These are phyloP conservation scores for Drosophila vallismaia DNA, from an alignment of 2,888 invertebrate species.

Conservation along the genomic window DNA sequence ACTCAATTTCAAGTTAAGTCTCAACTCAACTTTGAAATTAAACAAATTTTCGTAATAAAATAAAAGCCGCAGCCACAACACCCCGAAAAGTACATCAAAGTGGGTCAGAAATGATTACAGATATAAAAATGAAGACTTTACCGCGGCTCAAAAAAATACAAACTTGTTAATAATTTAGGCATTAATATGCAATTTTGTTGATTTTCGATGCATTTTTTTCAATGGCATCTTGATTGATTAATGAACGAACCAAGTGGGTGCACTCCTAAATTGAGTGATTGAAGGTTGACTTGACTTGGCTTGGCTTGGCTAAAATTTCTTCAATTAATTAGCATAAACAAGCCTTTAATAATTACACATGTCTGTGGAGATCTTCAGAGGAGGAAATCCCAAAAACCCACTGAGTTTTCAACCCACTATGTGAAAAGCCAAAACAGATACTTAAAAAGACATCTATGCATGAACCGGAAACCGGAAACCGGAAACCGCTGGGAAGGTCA, in stretches of 20 bases:
- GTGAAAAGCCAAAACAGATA: conserved; percentile 5
- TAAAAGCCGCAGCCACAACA: conserved; percentile 55
- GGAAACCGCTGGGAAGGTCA: conserved; percentile 40
- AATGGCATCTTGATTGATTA: conserved; percentile 62
- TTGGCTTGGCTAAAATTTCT: not conserved
- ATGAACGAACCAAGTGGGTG: conserved; percentile 39
- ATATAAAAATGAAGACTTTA: conserved; percentile 20
- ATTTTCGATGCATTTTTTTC: conserved; percentile 52
- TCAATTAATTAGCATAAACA: conserved; percentile 9
- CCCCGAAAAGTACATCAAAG: conserved; percentile 27
- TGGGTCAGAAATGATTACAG: conserved; percentile 36
- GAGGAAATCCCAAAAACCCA: conserved; percentile 21
- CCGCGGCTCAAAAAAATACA: conserved; percentile 15
- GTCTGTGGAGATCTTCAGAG: not conserved
- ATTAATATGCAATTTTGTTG: conserved; percentile 39
- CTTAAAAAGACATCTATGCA: conserved; percentile 5
- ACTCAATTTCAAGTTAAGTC: conserved; percentile 74
- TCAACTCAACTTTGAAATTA: conserved; percentile 68
- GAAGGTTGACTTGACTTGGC: not conserved
- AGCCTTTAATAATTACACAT: not conserved
- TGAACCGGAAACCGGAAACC: conserved; percentile 39
- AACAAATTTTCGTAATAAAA: conserved; percentile 77
- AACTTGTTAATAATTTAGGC: conserved; percentile 66
- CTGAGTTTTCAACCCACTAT: conserved; percentile 14
- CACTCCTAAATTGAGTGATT: conserved; percentile 4